phyloP scores from a whole-genome alignment of 64 coral and sea anemone genomes.

The Pocillopora verrucosa region DNA sequence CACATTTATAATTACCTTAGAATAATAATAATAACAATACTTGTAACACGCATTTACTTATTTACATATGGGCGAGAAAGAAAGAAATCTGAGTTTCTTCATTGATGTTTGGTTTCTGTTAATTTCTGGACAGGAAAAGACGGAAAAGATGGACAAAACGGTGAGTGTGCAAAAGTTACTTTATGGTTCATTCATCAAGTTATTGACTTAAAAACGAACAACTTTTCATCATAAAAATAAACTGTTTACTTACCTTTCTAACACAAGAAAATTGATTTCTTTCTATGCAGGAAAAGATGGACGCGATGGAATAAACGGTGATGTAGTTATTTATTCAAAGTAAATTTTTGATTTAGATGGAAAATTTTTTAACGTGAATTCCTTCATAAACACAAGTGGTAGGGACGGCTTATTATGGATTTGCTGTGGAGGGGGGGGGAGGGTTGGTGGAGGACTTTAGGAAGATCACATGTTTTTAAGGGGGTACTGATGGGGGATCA shows the following conservation, averaged over 20 bases:
- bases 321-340: neutral
- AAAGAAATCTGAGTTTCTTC: neutral
- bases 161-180: neutral
- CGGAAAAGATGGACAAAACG: slow-evolving; percentile 20
- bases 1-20: too few relatives aligned
- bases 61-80: too few relatives aligned
- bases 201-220: neutral
- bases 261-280: neutral
- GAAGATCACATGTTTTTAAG: too few relatives aligned
- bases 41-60: too few relatives aligned
- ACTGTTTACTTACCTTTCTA: neutral
- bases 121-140: neutral
- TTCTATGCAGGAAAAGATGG: slow-evolving; percentile 1
- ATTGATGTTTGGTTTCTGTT: neutral
- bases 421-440: too few relatives aligned
- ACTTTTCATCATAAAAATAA: neutral
- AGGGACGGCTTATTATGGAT: too few relatives aligned
- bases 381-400: too few relatives aligned
- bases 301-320: slow-evolving; percentile 9
- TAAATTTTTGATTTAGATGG: neutral
- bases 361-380: too few relatives aligned
- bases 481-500: too few relatives aligned
- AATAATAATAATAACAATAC: too few relatives aligned
- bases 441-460: neutral
- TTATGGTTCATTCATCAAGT: neutral